These are phyloP conservation scores for Hyperoplus immaculatus DNA, from an alignment of 2,797 vertebrate genomes.

Conservation along the genomic window DNA sequence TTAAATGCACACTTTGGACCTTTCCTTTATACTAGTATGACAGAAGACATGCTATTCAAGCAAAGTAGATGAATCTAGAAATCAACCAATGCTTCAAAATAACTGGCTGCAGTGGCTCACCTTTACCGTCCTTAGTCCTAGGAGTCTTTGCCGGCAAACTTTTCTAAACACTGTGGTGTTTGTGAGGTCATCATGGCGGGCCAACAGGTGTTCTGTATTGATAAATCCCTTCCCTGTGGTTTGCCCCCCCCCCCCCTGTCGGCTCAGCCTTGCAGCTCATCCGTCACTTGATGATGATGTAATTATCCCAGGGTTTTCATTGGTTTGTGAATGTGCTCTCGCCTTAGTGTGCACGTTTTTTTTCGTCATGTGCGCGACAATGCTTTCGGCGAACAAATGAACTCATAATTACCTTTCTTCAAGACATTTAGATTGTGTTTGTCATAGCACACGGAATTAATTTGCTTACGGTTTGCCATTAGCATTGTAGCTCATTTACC, in stretches of 20 bases:
- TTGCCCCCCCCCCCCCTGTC: constrained; percentile 1
- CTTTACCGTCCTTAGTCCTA: constrained; percentile 37
- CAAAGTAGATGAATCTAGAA: too few species aligned
- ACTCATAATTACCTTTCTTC: constrained; percentile 20
- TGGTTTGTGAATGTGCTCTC: constrained; percentile 1
- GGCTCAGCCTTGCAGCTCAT: constrained; percentile 35
- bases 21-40: too few species aligned
- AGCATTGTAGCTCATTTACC: background rate
- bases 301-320: constrained; percentile 15
- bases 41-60: too few species aligned
- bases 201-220: constrained; percentile 27
- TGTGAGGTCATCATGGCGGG: constrained; percentile 25
- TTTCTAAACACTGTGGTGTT: constrained; percentile 12
- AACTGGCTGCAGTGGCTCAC: too few species aligned
- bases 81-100: too few species aligned
- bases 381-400: background rate
- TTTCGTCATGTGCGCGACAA: background rate
- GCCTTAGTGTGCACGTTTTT: background rate
- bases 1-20: too few species aligned
- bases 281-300: constrained; percentile 50
- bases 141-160: background rate
- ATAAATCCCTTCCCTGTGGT: constrained; percentile 14
- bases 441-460: background rate
- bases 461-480: background rate
- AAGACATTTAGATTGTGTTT: background rate